Conservation (phyloP, 2,113 vertebrate species). For the Camelus dromedarius region DNA sequence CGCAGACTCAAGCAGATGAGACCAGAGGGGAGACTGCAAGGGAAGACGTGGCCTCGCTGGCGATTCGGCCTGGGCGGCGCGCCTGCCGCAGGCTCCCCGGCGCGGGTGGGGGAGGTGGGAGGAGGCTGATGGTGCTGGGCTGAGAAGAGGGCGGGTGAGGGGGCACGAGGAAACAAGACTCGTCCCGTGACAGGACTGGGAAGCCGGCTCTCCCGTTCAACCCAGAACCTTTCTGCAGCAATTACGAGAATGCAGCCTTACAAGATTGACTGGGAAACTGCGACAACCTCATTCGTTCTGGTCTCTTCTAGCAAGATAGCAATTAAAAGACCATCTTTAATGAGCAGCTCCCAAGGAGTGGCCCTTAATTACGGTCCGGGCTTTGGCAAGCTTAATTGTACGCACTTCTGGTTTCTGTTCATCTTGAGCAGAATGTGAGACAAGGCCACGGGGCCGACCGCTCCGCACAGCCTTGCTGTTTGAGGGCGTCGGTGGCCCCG, state of each 20-base stretch:
- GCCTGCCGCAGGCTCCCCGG: background rate
- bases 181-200: accelerated
- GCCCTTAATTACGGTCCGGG: background rate
- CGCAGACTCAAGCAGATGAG: background rate
- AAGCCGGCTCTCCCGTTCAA: background rate
- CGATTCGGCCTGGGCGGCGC: accelerated
- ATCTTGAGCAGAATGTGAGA: background rate
- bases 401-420: background rate
- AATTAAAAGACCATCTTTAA: conserved; percentile 36
- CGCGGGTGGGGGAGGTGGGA: accelerated
- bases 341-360: background rate
- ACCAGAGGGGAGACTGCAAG: background rate
- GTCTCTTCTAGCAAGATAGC: conserved; percentile 34
- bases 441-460: accelerated
- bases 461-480: accelerated
- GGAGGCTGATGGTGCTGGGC: accelerated
- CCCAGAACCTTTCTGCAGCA: background rate
- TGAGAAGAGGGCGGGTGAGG: accelerated
- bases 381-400: background rate
- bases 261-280: background rate
- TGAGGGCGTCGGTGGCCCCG: accelerated
- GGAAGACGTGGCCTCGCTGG: accelerated
- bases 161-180: accelerated
- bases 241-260: accelerated
- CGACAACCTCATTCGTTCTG: conserved; percentile 7